Conservation (phyloP, 2,797 vertebrate species). For the Merluccius polli region DNA sequence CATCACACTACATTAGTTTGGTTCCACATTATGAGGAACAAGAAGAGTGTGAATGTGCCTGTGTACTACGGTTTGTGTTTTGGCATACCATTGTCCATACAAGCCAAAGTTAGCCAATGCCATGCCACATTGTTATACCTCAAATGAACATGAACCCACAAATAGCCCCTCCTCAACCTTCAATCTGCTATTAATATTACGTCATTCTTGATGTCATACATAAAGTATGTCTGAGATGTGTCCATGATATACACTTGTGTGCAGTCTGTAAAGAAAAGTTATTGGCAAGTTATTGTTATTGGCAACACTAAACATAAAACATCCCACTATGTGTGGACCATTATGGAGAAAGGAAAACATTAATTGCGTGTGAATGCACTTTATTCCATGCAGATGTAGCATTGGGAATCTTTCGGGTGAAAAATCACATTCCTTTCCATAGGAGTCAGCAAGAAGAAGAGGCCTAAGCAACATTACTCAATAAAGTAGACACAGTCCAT, state of each 20-base stretch:
- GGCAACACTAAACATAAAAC: background rate
- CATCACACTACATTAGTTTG: background rate
- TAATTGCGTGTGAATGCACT: conserved; percentile 9
- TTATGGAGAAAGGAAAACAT: background rate
- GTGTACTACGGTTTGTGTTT: background rate
- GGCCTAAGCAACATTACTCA: conserved; percentile 19
- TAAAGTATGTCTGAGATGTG: background rate
- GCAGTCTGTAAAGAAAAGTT: background rate
- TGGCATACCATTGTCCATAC: background rate
- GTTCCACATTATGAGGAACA: background rate
- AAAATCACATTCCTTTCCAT: conserved; percentile 11
- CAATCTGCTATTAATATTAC: background rate
- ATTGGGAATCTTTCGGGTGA: conserved; percentile 13
- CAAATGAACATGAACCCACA: background rate
- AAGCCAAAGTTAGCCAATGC: background rate
- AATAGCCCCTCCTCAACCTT: background rate
- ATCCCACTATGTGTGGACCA: background rate
- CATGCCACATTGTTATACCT: background rate
- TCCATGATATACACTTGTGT: background rate
- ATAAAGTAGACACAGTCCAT: conserved; percentile 21
- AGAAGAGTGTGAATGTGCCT: background rate
- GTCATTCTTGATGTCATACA: background rate
- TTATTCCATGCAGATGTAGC: conserved; percentile 18
- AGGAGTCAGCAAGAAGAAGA: conserved; percentile 20
- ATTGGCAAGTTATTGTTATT: background rate